phyloP scores from a whole-genome alignment of 2,797 vertebrate species.

The Taeniopygia guttata region DNA sequence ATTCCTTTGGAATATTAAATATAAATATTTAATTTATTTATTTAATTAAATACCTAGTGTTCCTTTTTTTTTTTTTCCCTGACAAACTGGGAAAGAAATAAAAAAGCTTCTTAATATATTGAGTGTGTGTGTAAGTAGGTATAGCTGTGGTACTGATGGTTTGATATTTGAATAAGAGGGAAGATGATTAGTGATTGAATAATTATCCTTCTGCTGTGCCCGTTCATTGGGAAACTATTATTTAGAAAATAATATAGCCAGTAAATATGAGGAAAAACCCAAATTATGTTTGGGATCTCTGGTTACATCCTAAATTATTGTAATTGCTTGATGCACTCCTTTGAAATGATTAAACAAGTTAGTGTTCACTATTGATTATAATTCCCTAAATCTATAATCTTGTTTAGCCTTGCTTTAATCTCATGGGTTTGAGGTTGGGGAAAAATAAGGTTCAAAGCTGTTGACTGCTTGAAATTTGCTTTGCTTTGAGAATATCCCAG shows the following conservation, averaged over 20 bases:
- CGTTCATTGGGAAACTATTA: neutral
- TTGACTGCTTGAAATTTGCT: neutral
- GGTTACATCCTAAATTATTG: neutral
- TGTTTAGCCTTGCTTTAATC: neutral
- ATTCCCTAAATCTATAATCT: neutral
- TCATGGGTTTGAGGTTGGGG: neutral
- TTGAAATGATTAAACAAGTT: neutral
- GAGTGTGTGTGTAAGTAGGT: neutral
- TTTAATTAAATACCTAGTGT: neutral
- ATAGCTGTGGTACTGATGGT: neutral
- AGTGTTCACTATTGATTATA: neutral
- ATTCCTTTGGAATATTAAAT: neutral
- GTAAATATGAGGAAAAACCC: neutral
- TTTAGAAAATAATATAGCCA: neutral
- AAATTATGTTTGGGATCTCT: neutral
- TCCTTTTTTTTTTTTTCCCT: rapidly evolving
- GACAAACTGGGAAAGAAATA: neutral
- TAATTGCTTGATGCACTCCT: neutral
- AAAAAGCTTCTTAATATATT: neutral
- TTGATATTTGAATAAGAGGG: neutral
- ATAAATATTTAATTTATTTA: neutral
- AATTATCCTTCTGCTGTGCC: neutral
- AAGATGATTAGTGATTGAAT: neutral
- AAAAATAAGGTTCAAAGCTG: neutral
- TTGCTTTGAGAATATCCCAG: neutral